Evolutionary conservation across 2,797 vertebrate species (phyloP).

Genomic region (Philypnodon macrostomus): DNA sequence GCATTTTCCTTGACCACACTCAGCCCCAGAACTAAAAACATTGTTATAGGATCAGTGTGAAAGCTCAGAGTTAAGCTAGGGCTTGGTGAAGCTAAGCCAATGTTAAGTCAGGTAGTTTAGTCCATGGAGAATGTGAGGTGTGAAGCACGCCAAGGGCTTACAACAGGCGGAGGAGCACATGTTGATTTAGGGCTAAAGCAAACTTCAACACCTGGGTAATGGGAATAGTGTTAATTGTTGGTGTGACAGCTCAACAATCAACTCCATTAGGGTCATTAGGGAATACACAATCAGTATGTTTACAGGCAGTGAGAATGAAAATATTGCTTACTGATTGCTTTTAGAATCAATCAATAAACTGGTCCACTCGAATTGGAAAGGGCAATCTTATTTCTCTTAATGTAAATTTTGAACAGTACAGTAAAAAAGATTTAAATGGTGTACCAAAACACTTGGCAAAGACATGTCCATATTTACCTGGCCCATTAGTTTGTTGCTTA

Average conservation of each 20-base stretch:
- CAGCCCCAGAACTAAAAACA: constrained; percentile 35
- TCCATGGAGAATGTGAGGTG: constrained; percentile 65
- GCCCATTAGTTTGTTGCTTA: too few species aligned
- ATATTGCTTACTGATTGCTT: too few species aligned
- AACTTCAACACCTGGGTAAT: constrained; percentile 64
- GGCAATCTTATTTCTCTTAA: too few species aligned
- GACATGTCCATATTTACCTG: too few species aligned
- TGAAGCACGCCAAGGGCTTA: constrained; percentile 70
- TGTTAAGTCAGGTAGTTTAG: constrained; percentile 71
- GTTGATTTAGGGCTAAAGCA: constrained; percentile 61
- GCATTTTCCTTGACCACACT: constrained; percentile 29
- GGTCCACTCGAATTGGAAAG: too few species aligned
- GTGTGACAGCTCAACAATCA: constrained; percentile 46
- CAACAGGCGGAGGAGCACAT: constrained; percentile 59
- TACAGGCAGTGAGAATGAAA: too few species aligned
- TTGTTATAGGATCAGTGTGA: constrained; percentile 64
- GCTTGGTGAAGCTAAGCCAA: constrained; percentile 55
- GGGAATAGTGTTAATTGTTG: constrained; percentile 59
- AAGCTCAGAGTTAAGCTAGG: constrained; percentile 77
- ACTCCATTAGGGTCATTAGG: constrained; percentile 17
- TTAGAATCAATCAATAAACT: too few species aligned
- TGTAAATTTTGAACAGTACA: too few species aligned
- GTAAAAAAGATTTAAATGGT: too few species aligned
- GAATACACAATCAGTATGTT: constrained; percentile 7
- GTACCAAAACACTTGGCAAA: too few species aligned